A percentile compares a stretch with the other conserved stretches of the same genome.
Evolutionary conservation across 1,140 invertebrate genomes (phyloP).

Genomic region (Cyrtorhinus lividipennis): DNA sequence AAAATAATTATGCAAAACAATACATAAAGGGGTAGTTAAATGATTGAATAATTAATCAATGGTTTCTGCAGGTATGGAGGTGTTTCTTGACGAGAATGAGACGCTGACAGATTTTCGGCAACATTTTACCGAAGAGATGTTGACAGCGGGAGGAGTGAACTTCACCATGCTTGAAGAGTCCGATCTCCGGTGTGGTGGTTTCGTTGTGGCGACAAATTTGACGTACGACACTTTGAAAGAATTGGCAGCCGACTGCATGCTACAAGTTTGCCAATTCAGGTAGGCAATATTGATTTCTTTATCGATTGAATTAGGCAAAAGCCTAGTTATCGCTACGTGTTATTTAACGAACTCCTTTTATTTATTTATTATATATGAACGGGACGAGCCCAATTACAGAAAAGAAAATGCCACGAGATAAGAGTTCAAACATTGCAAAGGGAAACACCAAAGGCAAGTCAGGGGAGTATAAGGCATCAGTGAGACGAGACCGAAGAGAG

Average conservation of each 20-base stretch:
- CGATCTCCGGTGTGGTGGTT: constrained; percentile 52
- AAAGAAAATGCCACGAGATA: background rate
- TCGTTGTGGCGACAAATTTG: constrained; percentile 45
- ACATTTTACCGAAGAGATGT: constrained; percentile 43
- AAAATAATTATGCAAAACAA: no score
- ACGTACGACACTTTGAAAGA: constrained; percentile 35
- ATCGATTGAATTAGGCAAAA: background rate
- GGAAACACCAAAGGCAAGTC: no score
- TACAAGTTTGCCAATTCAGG: constrained; percentile 52
- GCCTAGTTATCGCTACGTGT: background rate
- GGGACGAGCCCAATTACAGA: no score
- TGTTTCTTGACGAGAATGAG: constrained; percentile 49
- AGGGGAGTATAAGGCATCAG: no score
- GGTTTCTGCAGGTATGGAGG: constrained; percentile 39
- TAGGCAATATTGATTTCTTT: constrained; percentile 23
- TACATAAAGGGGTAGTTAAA: no score
- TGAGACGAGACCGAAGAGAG: no score
- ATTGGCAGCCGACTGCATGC: constrained; percentile 45
- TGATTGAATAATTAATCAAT: background rate
- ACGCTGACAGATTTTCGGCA: constrained; percentile 48
- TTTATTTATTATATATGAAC: background rate
- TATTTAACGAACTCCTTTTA: background rate
- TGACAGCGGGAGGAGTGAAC: constrained; percentile 46
- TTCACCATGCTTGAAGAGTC: constrained; percentile 50
- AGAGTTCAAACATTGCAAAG: no score